phyloP scores from a whole-genome alignment of 1,140 invertebrate species.

The Lepidurus arcticus region DNA sequence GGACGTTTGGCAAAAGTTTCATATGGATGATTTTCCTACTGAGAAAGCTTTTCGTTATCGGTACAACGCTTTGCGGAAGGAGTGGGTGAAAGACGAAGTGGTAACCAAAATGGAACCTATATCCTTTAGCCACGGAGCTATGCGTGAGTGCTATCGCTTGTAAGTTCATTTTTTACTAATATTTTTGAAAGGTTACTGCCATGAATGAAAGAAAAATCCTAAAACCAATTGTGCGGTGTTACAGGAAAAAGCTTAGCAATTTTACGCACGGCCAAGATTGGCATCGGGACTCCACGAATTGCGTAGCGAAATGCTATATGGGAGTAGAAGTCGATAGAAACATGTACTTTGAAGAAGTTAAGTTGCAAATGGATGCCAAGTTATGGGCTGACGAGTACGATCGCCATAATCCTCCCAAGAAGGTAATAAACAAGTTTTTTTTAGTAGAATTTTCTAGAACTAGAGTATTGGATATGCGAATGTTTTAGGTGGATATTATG shows the following conservation, averaged over 20 bases:
- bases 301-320: slow-evolving; percentile 56
- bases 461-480: not conserved
- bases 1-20: slow-evolving; percentile 49
- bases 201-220: slow-evolving; percentile 20
- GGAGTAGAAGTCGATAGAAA: slow-evolving; percentile 47
- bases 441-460: not conserved
- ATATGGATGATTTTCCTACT: slow-evolving; percentile 43
- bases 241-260: slow-evolving; percentile 52
- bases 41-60: slow-evolving; percentile 46
- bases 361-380: slow-evolving; percentile 58
- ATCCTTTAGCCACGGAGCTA: slow-evolving; percentile 53
- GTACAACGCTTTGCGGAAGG: slow-evolving; percentile 46
- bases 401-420: slow-evolving; percentile 57
- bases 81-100: slow-evolving; percentile 49
- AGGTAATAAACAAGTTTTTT: slow-evolving; percentile 43
- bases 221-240: not conserved
- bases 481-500: slow-evolving; percentile 54
- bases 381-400: slow-evolving; percentile 59
- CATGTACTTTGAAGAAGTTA: slow-evolving; percentile 55
- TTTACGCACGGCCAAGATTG: slow-evolving; percentile 46
- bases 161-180: slow-evolving; percentile 42
- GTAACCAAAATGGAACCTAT: slow-evolving; percentile 49
- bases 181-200: too few relatives aligned
- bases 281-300: slow-evolving; percentile 53
- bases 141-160: slow-evolving; percentile 55